Percentiles rank a stretch among this genome's conserved stretches.
Conservation (phyloP, 1,140 invertebrate species). For the Papilio polyxenes region DNA sequence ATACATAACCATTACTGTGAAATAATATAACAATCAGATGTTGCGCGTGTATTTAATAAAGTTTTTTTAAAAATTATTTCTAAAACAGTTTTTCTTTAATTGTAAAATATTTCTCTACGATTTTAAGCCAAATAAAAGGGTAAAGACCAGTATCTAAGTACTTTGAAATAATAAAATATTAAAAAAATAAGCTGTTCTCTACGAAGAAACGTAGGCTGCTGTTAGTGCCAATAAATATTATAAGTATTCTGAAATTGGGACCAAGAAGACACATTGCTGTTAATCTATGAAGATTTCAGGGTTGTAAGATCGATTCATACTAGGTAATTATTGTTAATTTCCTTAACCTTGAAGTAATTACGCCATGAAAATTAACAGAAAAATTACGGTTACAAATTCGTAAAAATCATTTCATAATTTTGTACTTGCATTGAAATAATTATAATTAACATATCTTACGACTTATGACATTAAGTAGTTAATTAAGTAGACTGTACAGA, state of each 20-base stretch:
- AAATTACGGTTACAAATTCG: neutral
- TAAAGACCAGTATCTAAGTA: neutral
- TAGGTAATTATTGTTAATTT: slow-evolving; percentile 3
- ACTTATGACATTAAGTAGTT: too few species aligned
- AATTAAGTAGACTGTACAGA: neutral
- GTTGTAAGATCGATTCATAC: neutral
- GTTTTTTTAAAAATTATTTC: neutral
- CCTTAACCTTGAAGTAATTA: neutral
- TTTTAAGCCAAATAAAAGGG: neutral
- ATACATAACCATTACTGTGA: neutral
- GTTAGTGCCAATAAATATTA: neutral
- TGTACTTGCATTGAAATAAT: too few species aligned
- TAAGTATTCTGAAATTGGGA: neutral
- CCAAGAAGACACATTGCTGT: neutral
- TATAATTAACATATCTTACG: too few species aligned
- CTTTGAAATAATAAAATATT: neutral
- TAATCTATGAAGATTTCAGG: neutral
- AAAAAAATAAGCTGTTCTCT: neutral
- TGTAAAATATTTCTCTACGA: neutral
- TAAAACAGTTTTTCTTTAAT: neutral
- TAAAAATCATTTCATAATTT: too few species aligned
- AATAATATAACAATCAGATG: slow-evolving; percentile 1
- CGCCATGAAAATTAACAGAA: neutral
- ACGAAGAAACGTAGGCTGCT: neutral
- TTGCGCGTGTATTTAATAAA: neutral